Evolutionary conservation across 2,888 invertebrate species (phyloP), one percentile per base, ranked within the genome.

Genomic region (Macropis europaea): DNA sequence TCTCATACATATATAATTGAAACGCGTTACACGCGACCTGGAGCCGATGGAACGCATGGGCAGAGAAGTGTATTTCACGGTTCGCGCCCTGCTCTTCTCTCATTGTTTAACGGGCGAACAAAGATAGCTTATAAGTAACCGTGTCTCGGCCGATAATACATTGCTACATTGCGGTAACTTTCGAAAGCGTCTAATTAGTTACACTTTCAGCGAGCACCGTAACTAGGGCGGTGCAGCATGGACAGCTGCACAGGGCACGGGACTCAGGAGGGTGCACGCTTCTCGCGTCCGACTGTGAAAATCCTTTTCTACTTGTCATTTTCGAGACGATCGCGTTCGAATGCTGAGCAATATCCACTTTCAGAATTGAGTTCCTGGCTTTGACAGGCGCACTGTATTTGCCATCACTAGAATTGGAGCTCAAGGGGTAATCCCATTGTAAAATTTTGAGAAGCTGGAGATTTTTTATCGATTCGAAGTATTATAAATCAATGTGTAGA

Each of bases 111-210:
- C 43, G 1, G 7, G 15, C 26, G 48, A 36, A 50, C 59, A 56
- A 45, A 47, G 47, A 66, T 56, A 53, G 17, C 7, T 24, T 34
- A 48, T 73, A 57, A 50, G 53, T 57, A 63, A 66, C 61, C 7
- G 36, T 59, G 26, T 62, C 57, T 36, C 53, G 47, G 38, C 42
- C 73, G 59, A 76, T 67, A 50, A 79, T 76, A 61, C 80, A 45
- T 52, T 73, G 67, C 67, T 70, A 62, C 79, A 63, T 63, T 42
- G 75, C 59, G 63, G 76, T 56, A 68, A 71, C 79, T 80, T 80
- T 80, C 81, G 79, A 80, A 80, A 80, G 62, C 70, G 64, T 63
- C 77, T 80, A 80, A 80, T 80, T 80, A 80, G 79, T 80, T 80
- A 77, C 77, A 80, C 79, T 80, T 80, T 80, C 79, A 75, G 60